Evolutionary conservation across 2,888 invertebrate genomes (phyloP), one percentile per base, ranked within the genome.

Genomic region (Seira musarum): DNA sequence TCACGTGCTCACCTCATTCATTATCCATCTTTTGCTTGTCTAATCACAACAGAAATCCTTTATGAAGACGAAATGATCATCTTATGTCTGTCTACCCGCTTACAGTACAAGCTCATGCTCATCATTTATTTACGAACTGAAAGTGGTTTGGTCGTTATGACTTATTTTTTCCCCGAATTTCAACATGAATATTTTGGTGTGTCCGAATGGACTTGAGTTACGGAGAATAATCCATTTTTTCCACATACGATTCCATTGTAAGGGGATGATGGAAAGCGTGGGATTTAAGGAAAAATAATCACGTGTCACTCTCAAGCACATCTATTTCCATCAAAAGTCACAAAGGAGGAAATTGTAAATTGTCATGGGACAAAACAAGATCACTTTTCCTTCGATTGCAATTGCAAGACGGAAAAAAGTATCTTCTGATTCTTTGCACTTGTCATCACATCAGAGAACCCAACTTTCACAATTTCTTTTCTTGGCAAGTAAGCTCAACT

Each of bases 311-410:
- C 79, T 78, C 68, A 76, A 82, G 80, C 71, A 78, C 85, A 86
- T 85, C 82, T 84, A 81, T 85, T 86, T 84, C 86, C 86, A 86
- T 86, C 85, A 85, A 80, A 86, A 85, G 86, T 85, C 85, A 83
- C 82, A 80, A 77, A 65, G 65, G 60, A 30, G 64, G 30, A 30
- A n/a, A n/a, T n/a, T n/a, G n/a, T n/a, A 75, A 74, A 81, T 70
- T 77, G 82, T 81, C 85, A 61, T 76, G 84, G 84, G 85, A 85
- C 64, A 40, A n/a, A n/a, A n/a, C n/a, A n/a, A n/a, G n/a, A n/a
- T n/a, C n/a, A n/a, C n/a, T n/a, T n/a, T n/a, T n/a, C n/a, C n/a
- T n/a, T n/a, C n/a, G n/a, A n/a, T n/a, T n/a, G n/a, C n/a, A n/a
- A n/a, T n/a, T n/a, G n/a, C n/a, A n/a, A n/a, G n/a, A n/a, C n/a